Evolutionary conservation across 2,797 vertebrate genomes (phyloP).

Genomic region (Carapus acus): DNA sequence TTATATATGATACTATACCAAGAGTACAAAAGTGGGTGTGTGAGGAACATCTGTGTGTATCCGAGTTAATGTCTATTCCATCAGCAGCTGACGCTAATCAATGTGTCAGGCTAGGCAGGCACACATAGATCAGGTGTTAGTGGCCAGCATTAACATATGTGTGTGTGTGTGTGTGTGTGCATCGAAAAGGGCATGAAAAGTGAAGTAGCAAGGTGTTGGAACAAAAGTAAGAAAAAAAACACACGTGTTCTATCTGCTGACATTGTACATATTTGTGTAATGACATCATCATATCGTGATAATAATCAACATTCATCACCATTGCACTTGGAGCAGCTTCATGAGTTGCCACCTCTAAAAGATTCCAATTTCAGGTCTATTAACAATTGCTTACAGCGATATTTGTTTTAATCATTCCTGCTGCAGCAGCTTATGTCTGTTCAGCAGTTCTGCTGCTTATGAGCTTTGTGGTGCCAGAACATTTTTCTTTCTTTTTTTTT

Average conservation of each 20-base stretch:
- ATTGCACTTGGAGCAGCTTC: no score
- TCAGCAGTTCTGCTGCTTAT: conserved; percentile 36
- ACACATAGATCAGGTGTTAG: conserved; percentile 39
- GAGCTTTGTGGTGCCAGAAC: conserved; percentile 18
- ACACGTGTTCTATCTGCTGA: no score
- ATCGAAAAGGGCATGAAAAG: conserved; percentile 12
- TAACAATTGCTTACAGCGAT: conserved; percentile 11
- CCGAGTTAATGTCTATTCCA: no score
- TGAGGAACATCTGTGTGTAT: no score
- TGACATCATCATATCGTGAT: no score
- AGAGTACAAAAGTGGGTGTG: no score
- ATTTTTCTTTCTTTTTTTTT: conserved; percentile 9
- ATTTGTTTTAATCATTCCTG: conserved; percentile 15
- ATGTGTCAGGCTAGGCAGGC: conserved; percentile 53
- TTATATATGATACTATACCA: no score
- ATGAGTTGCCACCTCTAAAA: no score
- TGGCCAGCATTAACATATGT: no score
- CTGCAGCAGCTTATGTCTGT: conserved; percentile 11
- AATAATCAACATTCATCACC: no score
- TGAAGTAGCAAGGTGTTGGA: conserved; percentile 7
- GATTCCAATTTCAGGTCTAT: conserved; percentile 4
- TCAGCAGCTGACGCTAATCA: no score
- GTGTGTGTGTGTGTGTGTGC: conserved; percentile 8
- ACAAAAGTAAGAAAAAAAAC: conserved; percentile 9
- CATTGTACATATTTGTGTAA: no score